These are phyloP conservation scores for Pseudomyrmex flavicornis DNA, from an alignment of 1,140 invertebrate species.

Conservation along the genomic window DNA sequence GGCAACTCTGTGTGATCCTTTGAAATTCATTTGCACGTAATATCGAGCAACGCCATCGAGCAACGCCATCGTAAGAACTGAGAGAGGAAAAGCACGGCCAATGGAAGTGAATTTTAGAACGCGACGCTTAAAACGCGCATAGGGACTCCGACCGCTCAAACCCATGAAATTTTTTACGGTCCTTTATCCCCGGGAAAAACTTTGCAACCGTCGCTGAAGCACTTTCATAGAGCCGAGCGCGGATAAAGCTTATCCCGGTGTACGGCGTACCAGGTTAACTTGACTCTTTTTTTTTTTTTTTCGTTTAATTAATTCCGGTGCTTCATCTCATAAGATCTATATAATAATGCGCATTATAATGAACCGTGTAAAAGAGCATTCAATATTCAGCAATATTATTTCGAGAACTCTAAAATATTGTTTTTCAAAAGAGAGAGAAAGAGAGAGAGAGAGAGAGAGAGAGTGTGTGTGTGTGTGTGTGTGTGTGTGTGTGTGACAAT, in stretches of 20 bases:
- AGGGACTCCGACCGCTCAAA: slow-evolving; percentile 54
- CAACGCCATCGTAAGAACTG: slow-evolving; percentile 40
- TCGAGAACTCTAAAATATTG: neutral
- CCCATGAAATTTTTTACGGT: slow-evolving; percentile 61
- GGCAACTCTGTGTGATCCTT: slow-evolving; percentile 4
- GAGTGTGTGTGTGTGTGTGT: too few species aligned
- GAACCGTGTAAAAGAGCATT: slow-evolving; percentile 5
- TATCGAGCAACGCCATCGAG: slow-evolving; percentile 24
- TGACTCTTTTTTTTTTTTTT: slow-evolving; percentile 30
- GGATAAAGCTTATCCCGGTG: slow-evolving; percentile 53
- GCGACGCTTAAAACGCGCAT: slow-evolving; percentile 56
- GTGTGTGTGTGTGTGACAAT: too few species aligned
- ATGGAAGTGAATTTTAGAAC: slow-evolving; percentile 57
- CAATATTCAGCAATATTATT: neutral
- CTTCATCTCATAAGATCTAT: slow-evolving; percentile 30
- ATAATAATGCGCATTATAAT: slow-evolving; percentile 48
- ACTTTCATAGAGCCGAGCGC: slow-evolving; percentile 46
- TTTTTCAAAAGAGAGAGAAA: neutral
- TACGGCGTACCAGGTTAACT: slow-evolving; percentile 36
- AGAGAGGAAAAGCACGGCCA: slow-evolving; percentile 15
- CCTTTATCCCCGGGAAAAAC: slow-evolving; percentile 59
- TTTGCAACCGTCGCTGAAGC: slow-evolving; percentile 59
- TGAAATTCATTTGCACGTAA: slow-evolving; percentile 62
- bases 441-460: too few species aligned
- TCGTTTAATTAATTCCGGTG: slow-evolving; percentile 57